Evolutionary conservation across 1,140 invertebrate genomes (phyloP).

Genomic region (Bradynema listronoti): DNA sequence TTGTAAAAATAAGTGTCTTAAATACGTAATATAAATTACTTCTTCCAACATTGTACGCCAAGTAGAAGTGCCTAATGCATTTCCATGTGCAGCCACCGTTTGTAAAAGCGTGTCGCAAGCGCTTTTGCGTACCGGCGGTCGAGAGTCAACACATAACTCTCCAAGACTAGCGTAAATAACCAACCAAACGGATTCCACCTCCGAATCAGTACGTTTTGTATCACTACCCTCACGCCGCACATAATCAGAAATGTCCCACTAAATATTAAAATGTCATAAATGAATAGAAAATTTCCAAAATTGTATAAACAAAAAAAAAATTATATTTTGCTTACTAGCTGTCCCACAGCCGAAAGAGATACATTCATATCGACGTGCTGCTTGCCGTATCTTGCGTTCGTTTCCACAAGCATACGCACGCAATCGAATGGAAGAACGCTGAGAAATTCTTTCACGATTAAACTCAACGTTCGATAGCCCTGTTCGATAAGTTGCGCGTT

Average conservation of each 20-base stretch:
- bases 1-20: neutral
- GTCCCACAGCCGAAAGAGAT: conserved; percentile 88
- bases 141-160: conserved; percentile 84
- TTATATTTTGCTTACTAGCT: conserved; percentile 68
- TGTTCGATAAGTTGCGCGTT: conserved; percentile 43
- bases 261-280: conserved; percentile 23
- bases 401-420: conserved; percentile 81
- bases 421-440: conserved; percentile 63
- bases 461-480: conserved; percentile 24
- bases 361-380: conserved; percentile 96
- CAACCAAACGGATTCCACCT: conserved; percentile 52
- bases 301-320: neutral
- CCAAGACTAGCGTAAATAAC: conserved; percentile 61
- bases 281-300: conserved; percentile 8
- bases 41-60: conserved; percentile 52
- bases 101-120: conserved; percentile 75
- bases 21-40: conserved; percentile 22
- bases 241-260: conserved; percentile 58
- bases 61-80: conserved; percentile 40
- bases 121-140: conserved; percentile 90
- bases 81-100: conserved; percentile 86
- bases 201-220: conserved; percentile 8
- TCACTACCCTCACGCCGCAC: conserved; percentile 32
- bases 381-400: conserved; percentile 86
- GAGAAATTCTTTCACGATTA: conserved; percentile 83